Conservation (phyloP, 35 echinoderm and acorn worm species). For the Stichopus chloronotus region DNA sequence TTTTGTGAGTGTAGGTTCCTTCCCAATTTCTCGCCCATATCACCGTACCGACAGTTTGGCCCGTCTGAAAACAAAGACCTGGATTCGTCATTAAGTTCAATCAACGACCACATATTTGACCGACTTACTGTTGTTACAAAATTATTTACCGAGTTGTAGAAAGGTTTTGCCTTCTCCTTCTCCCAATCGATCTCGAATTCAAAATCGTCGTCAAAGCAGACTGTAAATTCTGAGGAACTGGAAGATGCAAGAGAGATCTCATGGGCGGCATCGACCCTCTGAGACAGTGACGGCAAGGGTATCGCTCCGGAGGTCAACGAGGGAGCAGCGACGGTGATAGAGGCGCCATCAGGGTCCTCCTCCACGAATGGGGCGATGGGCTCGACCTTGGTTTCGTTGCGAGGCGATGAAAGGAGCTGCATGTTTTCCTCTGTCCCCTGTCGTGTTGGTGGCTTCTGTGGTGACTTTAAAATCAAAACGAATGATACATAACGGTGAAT, state of each 20-base stretch:
- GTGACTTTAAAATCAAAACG: background rate
- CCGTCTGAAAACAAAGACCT: no score
- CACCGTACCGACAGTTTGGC: no score
- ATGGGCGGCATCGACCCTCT: background rate
- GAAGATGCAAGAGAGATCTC: background rate
- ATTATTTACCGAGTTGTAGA: slow-evolving; percentile 19
- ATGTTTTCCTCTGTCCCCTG: background rate
- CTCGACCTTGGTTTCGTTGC: background rate
- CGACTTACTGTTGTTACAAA: background rate
- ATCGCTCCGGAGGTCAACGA: no score
- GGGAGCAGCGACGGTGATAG: background rate
- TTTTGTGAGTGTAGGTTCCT: no score
- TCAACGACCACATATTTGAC: no score
- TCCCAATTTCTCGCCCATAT: no score
- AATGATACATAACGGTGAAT: no score
- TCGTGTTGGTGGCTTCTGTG: background rate
- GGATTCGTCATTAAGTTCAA: no score
- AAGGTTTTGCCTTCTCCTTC: background rate
- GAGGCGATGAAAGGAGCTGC: background rate
- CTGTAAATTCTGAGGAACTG: background rate
- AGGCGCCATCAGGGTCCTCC: no score
- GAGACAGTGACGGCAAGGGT: background rate
- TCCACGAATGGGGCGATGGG: background rate
- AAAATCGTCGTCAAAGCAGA: slow-evolving; percentile 17
- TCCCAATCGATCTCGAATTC: slow-evolving; percentile 40